Conservation (phyloP, 2,888 invertebrate species). For the Xanthorhoe spadicearia region DNA sequence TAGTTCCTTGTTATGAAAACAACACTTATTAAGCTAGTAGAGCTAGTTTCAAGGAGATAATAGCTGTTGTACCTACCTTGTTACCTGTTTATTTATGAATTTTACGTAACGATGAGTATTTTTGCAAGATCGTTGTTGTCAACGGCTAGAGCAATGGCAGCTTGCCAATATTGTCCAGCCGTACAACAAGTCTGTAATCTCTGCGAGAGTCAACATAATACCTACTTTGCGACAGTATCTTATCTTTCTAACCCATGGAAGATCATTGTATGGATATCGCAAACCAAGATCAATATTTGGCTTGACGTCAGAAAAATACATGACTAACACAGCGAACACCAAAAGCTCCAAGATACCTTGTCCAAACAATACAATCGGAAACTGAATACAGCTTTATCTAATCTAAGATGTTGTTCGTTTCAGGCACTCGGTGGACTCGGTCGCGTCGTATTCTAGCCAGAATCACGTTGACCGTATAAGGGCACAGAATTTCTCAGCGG, state of each 20-base stretch:
- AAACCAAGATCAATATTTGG: slow-evolving; percentile 58
- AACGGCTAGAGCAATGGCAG: slow-evolving; percentile 53
- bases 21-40: too few species aligned
- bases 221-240: slow-evolving; percentile 26
- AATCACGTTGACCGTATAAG: slow-evolving; percentile 85
- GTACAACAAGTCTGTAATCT: slow-evolving; percentile 44
- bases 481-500: slow-evolving; percentile 83
- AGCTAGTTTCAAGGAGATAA: too few species aligned
- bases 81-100: slow-evolving; percentile 15
- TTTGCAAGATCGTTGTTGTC: slow-evolving; percentile 48
- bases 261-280: slow-evolving; percentile 32
- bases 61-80: background rate
- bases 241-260: slow-evolving; percentile 37
- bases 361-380: slow-evolving; percentile 69
- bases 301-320: slow-evolving; percentile 56
- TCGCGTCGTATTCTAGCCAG: slow-evolving; percentile 85
- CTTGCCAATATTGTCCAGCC: slow-evolving; percentile 53
- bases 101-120: slow-evolving; percentile 40
- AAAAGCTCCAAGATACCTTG: slow-evolving; percentile 61
- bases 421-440: slow-evolving; percentile 85
- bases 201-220: slow-evolving; percentile 40
- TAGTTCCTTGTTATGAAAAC: too few species aligned
- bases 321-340: slow-evolving; percentile 61
- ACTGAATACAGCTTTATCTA: slow-evolving; percentile 66
- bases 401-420: slow-evolving; percentile 71